Evolutionary conservation across 2,888 invertebrate species (phyloP).

Genomic region (Lepidonotus clava): DNA sequence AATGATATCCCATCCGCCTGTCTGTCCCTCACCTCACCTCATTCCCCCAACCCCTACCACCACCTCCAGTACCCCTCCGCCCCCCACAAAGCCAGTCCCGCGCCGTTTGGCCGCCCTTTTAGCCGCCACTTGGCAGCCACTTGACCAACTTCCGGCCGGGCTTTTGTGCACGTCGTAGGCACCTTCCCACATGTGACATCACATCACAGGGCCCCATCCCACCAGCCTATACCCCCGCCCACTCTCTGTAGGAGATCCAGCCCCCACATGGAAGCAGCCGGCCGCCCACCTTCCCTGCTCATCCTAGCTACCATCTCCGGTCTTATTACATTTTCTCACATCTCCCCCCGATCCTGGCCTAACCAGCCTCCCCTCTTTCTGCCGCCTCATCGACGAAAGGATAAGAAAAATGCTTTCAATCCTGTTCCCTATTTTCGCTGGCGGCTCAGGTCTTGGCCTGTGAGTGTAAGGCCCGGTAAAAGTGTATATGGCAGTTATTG

Average conservation of each 20-base stretch:
- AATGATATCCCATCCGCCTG: no score
- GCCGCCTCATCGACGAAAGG: background rate
- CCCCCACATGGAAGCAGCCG: no score
- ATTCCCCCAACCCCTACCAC: no score
- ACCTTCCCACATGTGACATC: background rate
- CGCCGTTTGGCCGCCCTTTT: no score
- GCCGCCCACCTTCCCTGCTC: no score
- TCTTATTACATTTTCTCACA: slow-evolving; percentile 1
- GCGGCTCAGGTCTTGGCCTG: background rate
- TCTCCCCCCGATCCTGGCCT: background rate
- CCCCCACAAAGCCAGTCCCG: no score
- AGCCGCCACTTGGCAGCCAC: background rate
- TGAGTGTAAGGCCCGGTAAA: background rate
- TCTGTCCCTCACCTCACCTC: no score
- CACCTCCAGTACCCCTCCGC: no score
- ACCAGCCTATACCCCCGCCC: background rate
- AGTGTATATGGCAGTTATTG: slow-evolving; percentile 28
- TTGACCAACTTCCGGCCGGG: background rate
- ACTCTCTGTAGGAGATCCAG: no score
- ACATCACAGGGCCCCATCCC: background rate
- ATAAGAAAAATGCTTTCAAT: background rate
- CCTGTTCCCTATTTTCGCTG: background rate
- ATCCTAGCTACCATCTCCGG: background rate
- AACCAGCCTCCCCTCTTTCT: background rate
- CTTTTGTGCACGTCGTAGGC: background rate